Conservation (phyloP, 2,113 vertebrate genomes). For the Limanda limanda region DNA sequence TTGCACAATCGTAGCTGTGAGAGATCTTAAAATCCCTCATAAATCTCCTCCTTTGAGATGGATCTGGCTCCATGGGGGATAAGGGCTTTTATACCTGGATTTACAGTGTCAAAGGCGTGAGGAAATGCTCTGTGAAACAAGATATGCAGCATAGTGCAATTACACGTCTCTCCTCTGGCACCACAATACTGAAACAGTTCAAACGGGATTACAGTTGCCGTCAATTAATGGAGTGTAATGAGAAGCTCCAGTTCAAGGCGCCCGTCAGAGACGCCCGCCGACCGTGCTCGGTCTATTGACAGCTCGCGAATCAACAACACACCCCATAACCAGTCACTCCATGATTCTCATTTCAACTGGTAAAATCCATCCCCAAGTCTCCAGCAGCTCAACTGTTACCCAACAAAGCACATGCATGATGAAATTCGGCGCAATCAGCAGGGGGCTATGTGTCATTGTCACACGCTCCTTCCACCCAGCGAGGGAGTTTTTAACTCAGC, state of each 20-base stretch:
- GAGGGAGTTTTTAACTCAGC: constrained; percentile 21
- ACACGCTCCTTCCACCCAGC: constrained; percentile 43
- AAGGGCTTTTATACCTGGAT: constrained; percentile 15
- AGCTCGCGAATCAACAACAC: constrained; percentile 40
- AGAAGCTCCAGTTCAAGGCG: constrained; percentile 26
- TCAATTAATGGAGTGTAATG: constrained; percentile 38
- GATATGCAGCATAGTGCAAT: background rate
- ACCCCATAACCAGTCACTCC: constrained; percentile 49
- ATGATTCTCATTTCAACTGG: constrained; percentile 38
- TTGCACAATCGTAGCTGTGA: constrained; percentile 1
- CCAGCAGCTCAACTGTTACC: constrained; percentile 30
- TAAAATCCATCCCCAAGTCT: constrained; percentile 57
- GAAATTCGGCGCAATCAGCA: constrained; percentile 62
- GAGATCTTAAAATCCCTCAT: constrained; percentile 14
- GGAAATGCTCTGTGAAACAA: constrained; percentile 18
- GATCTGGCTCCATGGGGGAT: constrained; percentile 3
- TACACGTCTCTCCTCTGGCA: background rate
- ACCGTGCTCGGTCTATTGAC: constrained; percentile 27
- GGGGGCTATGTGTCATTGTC: constrained; percentile 36
- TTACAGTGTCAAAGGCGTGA: constrained; percentile 20
- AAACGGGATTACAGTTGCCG: constrained; percentile 17
- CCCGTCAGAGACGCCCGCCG: background rate
- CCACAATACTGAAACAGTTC: constrained; percentile 11
- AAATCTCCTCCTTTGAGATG: constrained; percentile 18
- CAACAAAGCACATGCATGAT: constrained; percentile 61